Evolutionary conservation across 2,888 invertebrate species (phyloP), one percentile per base, ranked within the genome.

Genomic region (Linnaemya vulpina): DNA sequence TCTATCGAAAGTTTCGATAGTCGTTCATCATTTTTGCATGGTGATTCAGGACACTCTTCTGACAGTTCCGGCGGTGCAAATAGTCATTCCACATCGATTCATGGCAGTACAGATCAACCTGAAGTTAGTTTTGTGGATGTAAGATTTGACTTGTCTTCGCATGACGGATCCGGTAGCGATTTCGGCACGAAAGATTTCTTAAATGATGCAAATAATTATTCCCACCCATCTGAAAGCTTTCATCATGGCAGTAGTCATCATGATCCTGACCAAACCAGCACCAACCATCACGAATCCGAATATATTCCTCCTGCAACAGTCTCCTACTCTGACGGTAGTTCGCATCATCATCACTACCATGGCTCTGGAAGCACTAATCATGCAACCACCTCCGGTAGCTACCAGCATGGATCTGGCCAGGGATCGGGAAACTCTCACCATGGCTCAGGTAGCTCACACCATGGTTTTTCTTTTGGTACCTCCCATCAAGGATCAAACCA

Each of bases 251-350:
- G 25, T 30, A 13, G 1, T 20, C 62, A 22, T 43, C 71, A 10
- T 58, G 40, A 11, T 43, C 65, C 46, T 40, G 10, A 4, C 11
- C 25, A 49, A 9, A 25, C 22, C 38, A 63, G 65, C n/a, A 68
- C 9, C 43, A n/a, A 65, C 3, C 60, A 65, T 0, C 38, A 71
- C 15, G 71, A 60, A n/a, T 35, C 68, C 7, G 53, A 67, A 38
- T 76, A 76, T n/a, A 76, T 76, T 67, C 76, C 76, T 10, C 67
- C 76, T 0, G 20, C 35, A 38, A 15, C 38, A 1, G 13, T 40
- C 40, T 40, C 43, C 4, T 70, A 78, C 7, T 35, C 43, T 7
- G 11, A n/a, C 8, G 67, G 55, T 7, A 58, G 35, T 13, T 51
- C 68, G 9, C 46, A 67, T n/a, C 67, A 49, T n/a, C 43, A 13